Percentiles rank a stretch among this genome's conserved stretches.
phyloP scores from a whole-genome alignment of 2,888 invertebrate genomes.

The Apomyelois bistriatella region DNA sequence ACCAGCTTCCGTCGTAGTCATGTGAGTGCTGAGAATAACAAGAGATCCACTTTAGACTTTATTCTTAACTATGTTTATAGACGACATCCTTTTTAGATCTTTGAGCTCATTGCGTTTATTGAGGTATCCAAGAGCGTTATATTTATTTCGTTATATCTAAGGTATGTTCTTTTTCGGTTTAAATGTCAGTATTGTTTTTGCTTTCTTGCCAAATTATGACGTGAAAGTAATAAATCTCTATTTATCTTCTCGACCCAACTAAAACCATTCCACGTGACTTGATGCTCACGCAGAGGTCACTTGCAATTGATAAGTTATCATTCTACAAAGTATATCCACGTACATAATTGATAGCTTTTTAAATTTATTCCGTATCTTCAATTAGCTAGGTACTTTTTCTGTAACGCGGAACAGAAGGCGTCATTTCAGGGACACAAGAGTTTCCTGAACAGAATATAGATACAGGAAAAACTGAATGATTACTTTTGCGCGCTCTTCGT shows the following conservation, averaged over 20 bases:
- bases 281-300: constrained; percentile 4
- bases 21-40: constrained; percentile 25
- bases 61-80: constrained; percentile 30
- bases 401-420: constrained; percentile 36
- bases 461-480: constrained; percentile 15
- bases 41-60: constrained; percentile 27
- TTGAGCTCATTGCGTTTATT: constrained; percentile 5
- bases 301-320: constrained; percentile 6
- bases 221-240: constrained; percentile 7
- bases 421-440: constrained; percentile 31
- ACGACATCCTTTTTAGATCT: constrained; percentile 33
- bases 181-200: neutral
- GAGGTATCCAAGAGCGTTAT: neutral
- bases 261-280: constrained; percentile 5
- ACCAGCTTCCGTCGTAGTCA: constrained; percentile 30
- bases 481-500: neutral
- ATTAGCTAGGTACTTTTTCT: constrained; percentile 36
- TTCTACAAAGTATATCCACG: neutral
- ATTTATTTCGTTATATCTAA: neutral
- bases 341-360: neutral
- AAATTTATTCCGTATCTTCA: constrained; percentile 19
- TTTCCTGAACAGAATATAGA: constrained; percentile 35
- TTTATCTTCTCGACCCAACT: constrained; percentile 10
- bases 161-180: too few species aligned
- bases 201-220: neutral